Conservation (phyloP, 2,797 vertebrate genomes). For the Gobionotothen gibberifrons region DNA sequence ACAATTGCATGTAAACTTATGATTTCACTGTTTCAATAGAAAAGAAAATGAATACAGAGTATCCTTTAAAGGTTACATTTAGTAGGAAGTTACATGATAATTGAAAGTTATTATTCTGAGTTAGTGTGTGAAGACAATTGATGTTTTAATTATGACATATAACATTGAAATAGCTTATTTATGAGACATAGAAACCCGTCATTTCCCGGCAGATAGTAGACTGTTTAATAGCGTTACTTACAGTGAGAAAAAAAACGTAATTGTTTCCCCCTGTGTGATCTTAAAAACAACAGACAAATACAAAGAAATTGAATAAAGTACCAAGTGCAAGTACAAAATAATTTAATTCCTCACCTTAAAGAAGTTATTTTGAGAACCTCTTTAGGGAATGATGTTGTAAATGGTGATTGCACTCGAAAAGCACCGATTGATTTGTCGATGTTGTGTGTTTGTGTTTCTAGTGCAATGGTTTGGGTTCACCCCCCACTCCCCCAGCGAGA, state of each 20-base stretch:
- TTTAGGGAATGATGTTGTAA: not conserved
- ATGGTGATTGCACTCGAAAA: not conserved
- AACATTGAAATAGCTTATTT: slow-evolving; percentile 15
- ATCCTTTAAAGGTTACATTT: not conserved
- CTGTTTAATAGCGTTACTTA: not conserved
- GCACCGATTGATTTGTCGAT: not conserved
- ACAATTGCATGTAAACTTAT: slow-evolving; percentile 15
- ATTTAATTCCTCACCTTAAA: slow-evolving; percentile 10
- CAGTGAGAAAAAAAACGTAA: slow-evolving; percentile 16
- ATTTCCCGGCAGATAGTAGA: slow-evolving; percentile 2
- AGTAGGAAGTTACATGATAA: slow-evolving; percentile 5
- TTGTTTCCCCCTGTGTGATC: not conserved
- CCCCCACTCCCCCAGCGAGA: slow-evolving; percentile 90
- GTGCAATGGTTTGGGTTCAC: slow-evolving; percentile 83
- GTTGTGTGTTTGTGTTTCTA: slow-evolving; percentile 28
- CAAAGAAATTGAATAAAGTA: slow-evolving; percentile 5
- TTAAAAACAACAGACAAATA: slow-evolving; percentile 29
- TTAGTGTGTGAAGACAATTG: not conserved
- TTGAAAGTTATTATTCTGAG: not conserved
- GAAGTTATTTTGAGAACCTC: not conserved
- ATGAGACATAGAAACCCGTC: not conserved
- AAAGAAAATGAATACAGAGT: slow-evolving; percentile 2
- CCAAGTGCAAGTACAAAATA: slow-evolving; percentile 28
- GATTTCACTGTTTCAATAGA: slow-evolving; percentile 8
- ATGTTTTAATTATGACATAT: slow-evolving; percentile 11